phyloP scores from a whole-genome alignment of 2,113 vertebrate genomes.

The Thymallus thymallus region DNA sequence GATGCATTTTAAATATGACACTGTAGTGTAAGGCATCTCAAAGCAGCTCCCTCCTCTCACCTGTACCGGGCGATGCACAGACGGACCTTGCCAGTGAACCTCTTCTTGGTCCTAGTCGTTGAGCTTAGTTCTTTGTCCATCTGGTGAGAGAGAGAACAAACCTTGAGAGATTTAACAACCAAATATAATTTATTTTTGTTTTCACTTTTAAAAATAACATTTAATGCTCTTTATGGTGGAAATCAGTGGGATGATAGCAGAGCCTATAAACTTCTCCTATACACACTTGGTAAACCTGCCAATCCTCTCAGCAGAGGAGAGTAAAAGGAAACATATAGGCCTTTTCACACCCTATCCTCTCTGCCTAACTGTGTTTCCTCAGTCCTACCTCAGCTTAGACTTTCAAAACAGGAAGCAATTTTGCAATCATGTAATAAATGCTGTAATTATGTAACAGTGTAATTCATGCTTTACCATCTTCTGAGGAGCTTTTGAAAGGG shows the following conservation, averaged over 20 bases:
- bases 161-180: neutral
- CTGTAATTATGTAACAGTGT: neutral
- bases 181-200: neutral
- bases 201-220: neutral
- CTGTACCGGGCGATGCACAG: conserved; percentile 96
- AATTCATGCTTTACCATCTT: neutral
- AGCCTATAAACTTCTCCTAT: neutral
- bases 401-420: neutral
- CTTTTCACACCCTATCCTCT: conserved; percentile 35
- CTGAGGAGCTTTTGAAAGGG: too few relatives aligned
- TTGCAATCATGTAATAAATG: neutral
- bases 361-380: neutral
- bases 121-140: conserved; percentile 91
- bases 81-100: conserved; percentile 91
- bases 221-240: neutral
- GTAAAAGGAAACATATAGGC: conserved; percentile 42
- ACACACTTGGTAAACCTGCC: conserved; percentile 7
- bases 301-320: conserved; percentile 31
- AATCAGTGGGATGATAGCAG: neutral
- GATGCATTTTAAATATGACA: neutral
- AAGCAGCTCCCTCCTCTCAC: conserved; percentile 64
- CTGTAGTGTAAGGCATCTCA: neutral
- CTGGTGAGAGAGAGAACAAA: conserved; percentile 59
- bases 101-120: conserved; percentile 83
- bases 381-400: neutral